Evolutionary conservation across 2,113 vertebrate genomes (phyloP).

Genomic region (Acinonyx jubatus): DNA sequence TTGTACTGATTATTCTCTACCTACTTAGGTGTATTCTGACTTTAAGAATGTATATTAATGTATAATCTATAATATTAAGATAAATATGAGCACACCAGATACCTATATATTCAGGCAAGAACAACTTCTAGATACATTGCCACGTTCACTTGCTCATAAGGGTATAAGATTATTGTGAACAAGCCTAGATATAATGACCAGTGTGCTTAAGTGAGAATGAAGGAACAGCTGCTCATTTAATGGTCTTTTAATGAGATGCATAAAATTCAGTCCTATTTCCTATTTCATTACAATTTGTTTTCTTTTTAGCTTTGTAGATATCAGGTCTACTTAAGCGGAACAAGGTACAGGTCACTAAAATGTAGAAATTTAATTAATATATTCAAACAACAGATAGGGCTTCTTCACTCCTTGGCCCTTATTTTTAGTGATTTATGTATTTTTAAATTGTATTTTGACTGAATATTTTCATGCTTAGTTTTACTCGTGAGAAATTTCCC

Average conservation of each 20-base stretch:
- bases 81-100: neutral
- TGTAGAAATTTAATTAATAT: slow-evolving; percentile 27
- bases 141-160: neutral
- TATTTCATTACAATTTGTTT: slow-evolving; percentile 29
- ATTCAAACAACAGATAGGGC: neutral
- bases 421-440: slow-evolving; percentile 36
- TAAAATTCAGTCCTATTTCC: slow-evolving; percentile 28
- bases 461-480: slow-evolving; percentile 34
- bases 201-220: slow-evolving; percentile 23
- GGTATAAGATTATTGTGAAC: neutral
- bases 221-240: slow-evolving; percentile 53
- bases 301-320: neutral
- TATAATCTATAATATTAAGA: slow-evolving; percentile 1
- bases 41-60: neutral
- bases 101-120: neutral
- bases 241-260: slow-evolving; percentile 51
- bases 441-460: slow-evolving; percentile 43
- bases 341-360: neutral
- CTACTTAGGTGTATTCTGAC: neutral
- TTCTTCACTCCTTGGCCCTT: neutral
- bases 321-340: neutral
- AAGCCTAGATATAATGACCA: slow-evolving; percentile 26
- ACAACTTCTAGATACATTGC: neutral
- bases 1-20: neutral
- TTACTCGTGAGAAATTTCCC: neutral